Conservation (phyloP, 2,113 vertebrate genomes). For the Ptilorrhoa leucosticta region DNA sequence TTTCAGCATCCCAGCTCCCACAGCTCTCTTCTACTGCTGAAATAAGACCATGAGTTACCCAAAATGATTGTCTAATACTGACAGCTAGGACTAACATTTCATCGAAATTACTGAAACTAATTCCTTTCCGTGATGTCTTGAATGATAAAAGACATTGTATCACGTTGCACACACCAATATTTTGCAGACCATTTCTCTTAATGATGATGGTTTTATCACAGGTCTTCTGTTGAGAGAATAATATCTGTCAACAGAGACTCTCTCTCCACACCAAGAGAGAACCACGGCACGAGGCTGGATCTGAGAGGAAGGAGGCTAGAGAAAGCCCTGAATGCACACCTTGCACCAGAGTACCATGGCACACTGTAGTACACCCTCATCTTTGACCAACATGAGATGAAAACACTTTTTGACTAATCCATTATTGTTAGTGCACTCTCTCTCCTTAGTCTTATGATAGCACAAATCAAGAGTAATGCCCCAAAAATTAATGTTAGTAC, state of each 20-base stretch:
- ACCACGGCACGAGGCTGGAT: background rate
- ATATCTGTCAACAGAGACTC: background rate
- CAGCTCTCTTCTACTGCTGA: background rate
- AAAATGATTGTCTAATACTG: background rate
- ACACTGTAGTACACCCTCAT: background rate
- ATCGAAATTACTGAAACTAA: background rate
- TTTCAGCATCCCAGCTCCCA: background rate
- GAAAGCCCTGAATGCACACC: background rate
- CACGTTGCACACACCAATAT: no score
- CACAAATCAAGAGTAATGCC: background rate
- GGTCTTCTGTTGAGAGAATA: background rate
- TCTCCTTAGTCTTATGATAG: background rate
- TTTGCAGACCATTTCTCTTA: background rate
- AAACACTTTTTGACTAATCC: background rate
- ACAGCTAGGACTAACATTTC: background rate
- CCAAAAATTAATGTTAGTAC: background rate
- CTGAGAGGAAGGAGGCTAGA: background rate
- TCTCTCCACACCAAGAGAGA: background rate
- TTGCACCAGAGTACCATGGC: background rate
- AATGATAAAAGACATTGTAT: background rate
- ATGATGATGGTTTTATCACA: background rate
- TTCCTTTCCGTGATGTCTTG: background rate
- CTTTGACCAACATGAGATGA: background rate
- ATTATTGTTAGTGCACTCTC: background rate
- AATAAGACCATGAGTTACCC: background rate